Conservation (phyloP, 2,888 invertebrate genomes). For the Stegophylla sp. region DNA sequence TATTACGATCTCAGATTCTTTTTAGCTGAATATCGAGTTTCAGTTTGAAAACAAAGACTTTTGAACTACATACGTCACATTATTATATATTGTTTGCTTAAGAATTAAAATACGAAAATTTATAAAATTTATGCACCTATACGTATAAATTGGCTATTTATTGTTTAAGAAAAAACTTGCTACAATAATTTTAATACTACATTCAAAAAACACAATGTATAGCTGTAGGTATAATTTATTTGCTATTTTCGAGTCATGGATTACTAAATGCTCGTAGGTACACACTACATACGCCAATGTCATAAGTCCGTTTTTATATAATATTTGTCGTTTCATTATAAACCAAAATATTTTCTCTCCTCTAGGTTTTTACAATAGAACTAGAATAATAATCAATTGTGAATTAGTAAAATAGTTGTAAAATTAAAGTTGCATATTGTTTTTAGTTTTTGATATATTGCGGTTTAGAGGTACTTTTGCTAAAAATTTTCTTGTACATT, state of each 20-base stretch:
- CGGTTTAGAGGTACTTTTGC: neutral
- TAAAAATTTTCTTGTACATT: neutral
- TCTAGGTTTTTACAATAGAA: no score
- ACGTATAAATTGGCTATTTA: no score
- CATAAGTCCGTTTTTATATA: no score
- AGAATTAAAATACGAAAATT: neutral
- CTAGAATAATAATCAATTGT: no score
- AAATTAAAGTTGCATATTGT: neutral
- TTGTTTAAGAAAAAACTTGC: neutral
- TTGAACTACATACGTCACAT: neutral
- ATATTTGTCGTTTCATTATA: neutral
- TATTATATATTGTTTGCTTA: neutral
- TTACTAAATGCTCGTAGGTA: no score
- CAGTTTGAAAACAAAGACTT: neutral
- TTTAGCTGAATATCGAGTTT: neutral
- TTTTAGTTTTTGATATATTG: neutral
- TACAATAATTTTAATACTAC: neutral
- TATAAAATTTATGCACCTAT: no score
- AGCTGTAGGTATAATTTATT: no score
- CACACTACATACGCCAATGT: no score
- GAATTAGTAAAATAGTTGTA: no score
- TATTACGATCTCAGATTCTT: neutral
- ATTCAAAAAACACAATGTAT: neutral
- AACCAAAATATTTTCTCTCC: no score
- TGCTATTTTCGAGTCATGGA: neutral